Evolutionary conservation across 2,113 vertebrate genomes (phyloP).

Genomic region (Pungitius pungitius): DNA sequence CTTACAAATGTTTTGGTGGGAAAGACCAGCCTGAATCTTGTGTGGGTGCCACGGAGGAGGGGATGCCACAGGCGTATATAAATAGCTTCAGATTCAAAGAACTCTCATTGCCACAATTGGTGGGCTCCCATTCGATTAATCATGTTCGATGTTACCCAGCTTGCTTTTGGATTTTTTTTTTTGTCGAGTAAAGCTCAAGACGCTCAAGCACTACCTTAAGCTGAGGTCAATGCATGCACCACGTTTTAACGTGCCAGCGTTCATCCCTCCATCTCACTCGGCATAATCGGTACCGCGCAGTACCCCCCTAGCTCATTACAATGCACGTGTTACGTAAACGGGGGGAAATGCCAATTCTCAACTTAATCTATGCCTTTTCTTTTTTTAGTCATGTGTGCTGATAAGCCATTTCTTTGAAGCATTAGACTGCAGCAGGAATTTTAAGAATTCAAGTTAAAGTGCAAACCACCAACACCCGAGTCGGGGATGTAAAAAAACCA

Average conservation of each 20-base stretch:
- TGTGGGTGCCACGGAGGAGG: constrained; percentile 25
- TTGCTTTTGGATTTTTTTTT: background rate
- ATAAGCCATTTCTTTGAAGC: constrained; percentile 70
- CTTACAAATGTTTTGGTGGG: constrained; percentile 51
- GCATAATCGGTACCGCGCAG: constrained; percentile 36
- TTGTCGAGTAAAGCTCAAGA: background rate
- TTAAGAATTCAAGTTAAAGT: constrained; percentile 75
- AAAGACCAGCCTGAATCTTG: constrained; percentile 72
- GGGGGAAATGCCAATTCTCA: constrained; percentile 32
- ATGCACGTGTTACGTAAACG: constrained; percentile 21
- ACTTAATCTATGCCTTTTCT: constrained; percentile 61
- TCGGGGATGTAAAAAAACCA: constrained; percentile 48
- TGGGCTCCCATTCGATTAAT: background rate
- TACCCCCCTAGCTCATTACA: constrained; percentile 3
- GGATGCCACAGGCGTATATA: constrained; percentile 55
- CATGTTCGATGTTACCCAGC: background rate
- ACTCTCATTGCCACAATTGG: constrained; percentile 57
- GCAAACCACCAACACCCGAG: constrained; percentile 73
- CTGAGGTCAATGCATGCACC: background rate
- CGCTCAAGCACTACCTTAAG: background rate
- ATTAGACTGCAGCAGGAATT: constrained; percentile 67
- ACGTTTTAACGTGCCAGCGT: constrained; percentile 3
- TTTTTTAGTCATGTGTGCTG: constrained; percentile 63
- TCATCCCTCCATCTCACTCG: constrained; percentile 3
- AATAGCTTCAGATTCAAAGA: constrained; percentile 66